A percentile compares a stretch with the other conserved stretches of the same genome.
These are phyloP conservation scores for Cephalopterus ornatus DNA, from an alignment of 2,113 vertebrate genomes.

Conservation along the genomic window DNA sequence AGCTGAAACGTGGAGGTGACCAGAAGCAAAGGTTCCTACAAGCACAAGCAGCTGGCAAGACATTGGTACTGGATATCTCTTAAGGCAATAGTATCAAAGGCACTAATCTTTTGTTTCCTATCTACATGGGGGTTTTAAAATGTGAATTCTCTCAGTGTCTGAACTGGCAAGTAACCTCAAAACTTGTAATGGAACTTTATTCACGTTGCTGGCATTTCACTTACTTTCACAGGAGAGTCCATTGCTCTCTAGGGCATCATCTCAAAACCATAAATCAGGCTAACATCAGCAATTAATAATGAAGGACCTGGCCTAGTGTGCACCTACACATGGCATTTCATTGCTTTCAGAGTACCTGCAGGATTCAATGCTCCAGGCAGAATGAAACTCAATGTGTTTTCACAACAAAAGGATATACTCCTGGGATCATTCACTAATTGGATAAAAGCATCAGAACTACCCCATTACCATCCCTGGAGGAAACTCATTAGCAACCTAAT, in stretches of 20 bases:
- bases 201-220: not conserved
- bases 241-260: not conserved
- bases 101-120: not conserved
- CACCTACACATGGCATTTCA: not conserved
- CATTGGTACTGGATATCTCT: not conserved
- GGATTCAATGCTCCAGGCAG: not conserved
- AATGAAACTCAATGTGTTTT: not conserved
- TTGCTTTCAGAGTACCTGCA: not conserved
- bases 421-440: conserved; percentile 55
- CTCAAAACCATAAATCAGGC: not conserved
- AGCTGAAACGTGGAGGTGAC: not conserved
- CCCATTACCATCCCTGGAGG: conserved; percentile 44
- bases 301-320: not conserved
- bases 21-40: not conserved
- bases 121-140: not conserved
- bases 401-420: conserved; percentile 37
- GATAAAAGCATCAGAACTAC: conserved; percentile 56
- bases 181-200: not conserved
- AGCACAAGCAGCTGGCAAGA: not conserved
- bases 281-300: not conserved
- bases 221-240: not conserved
- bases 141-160: not conserved
- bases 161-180: not conserved
- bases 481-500: conserved; percentile 60
- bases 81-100: not conserved